A percentile compares a stretch with the other conserved stretches of the same genome.
Conservation (phyloP, 2,797 vertebrate genomes). For the Poeciliopsis infans region DNA sequence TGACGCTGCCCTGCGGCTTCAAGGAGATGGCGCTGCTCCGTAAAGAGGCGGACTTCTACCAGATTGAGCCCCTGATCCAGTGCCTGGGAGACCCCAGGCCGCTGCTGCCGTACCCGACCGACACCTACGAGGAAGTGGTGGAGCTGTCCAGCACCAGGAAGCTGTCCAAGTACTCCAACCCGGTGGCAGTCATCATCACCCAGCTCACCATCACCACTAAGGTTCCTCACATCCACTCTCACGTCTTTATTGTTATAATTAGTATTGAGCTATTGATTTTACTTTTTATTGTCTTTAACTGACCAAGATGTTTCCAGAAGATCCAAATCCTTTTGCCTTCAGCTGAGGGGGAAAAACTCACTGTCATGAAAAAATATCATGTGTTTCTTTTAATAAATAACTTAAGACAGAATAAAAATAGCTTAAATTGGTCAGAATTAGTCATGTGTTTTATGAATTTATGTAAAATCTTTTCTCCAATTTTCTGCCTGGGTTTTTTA, state of each 20-base stretch:
- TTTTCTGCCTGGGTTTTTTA: no score
- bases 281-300: neutral
- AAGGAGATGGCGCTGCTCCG: constrained; percentile 92
- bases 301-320: neutral
- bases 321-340: neutral
- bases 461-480: no score
- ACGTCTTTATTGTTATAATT: neutral
- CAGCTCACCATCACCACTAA: constrained; percentile 95
- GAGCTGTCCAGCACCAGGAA: constrained; percentile 95
- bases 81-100: constrained; percentile 93
- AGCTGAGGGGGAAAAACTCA: neutral
- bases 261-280: neutral
- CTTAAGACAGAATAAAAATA: no score
- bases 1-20: constrained; percentile 91
- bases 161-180: constrained; percentile 96
- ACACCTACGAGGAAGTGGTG: constrained; percentile 94
- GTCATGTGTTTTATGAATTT: no score
- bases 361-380: no score
- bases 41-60: constrained; percentile 96
- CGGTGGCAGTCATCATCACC: constrained; percentile 95
- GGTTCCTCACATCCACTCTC: constrained; percentile 63
- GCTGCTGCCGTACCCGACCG: constrained; percentile 82
- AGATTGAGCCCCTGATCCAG: constrained; percentile 94
- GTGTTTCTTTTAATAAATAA: no score
- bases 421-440: no score